Conservation (phyloP, 1,140 invertebrate species). For the Euwallacea similis region DNA sequence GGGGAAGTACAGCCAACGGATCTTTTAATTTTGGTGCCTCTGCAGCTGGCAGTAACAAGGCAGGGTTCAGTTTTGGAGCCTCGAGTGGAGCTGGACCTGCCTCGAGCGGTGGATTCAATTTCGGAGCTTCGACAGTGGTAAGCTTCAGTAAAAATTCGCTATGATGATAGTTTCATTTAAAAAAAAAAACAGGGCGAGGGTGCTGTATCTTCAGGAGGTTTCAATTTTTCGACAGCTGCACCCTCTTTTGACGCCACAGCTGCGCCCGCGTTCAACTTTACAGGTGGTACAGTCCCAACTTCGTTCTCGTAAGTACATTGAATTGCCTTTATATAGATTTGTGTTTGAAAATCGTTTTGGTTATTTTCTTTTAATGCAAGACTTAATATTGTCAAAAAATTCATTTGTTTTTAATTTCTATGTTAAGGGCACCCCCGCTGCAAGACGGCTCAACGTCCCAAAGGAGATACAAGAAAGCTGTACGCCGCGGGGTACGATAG, state of each 20-base stretch:
- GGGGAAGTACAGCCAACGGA: slow-evolving; percentile 18
- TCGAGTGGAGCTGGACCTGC: slow-evolving; percentile 25
- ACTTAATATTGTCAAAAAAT: neutral
- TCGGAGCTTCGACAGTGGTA: slow-evolving; percentile 35
- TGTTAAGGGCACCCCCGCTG: slow-evolving; percentile 21
- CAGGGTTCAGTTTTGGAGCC: slow-evolving; percentile 46
- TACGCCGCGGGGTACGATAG: slow-evolving; percentile 38
- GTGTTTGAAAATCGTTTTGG: neutral
- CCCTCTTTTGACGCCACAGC: slow-evolving; percentile 37
- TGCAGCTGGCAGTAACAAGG: slow-evolving; percentile 41
- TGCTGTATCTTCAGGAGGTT: slow-evolving; percentile 31
- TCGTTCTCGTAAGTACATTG: slow-evolving; percentile 30
- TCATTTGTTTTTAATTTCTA: neutral
- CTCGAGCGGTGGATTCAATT: slow-evolving; percentile 38
- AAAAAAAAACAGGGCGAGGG: too few species aligned
- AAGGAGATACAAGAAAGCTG: slow-evolving; percentile 39
- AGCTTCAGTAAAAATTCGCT: neutral
- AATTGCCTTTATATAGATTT: neutral
- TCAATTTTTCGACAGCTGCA: slow-evolving; percentile 42
- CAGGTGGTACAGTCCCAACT: slow-evolving; percentile 9
- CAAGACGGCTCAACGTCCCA: slow-evolving; percentile 21
- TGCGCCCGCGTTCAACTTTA: slow-evolving; percentile 43
- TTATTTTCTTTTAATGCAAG: neutral
- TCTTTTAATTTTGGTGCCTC: slow-evolving; percentile 47
- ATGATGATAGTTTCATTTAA: too few species aligned